These are phyloP conservation scores for Perca flavescens DNA, from an alignment of 2,113 vertebrate species.

Conservation along the genomic window DNA sequence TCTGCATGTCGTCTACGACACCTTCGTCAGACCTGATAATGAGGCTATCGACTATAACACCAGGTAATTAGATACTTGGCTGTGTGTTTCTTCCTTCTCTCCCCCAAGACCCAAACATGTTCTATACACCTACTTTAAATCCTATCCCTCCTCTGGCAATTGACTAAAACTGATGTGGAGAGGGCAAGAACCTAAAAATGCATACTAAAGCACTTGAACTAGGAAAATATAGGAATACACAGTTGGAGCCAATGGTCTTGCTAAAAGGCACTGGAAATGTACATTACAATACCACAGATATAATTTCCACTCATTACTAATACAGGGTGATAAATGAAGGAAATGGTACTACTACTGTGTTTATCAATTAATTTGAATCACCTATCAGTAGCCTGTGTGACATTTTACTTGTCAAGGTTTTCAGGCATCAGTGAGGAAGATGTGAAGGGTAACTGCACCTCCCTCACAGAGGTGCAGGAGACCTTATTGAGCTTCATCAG, in stretches of 20 bases:
- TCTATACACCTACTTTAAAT: background rate
- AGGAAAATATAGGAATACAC: background rate
- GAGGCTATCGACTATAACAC: constrained; percentile 88
- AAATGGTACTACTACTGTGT: background rate
- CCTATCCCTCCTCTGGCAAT: background rate
- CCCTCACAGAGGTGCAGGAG: constrained; percentile 83
- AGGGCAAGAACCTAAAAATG: background rate
- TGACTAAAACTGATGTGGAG: background rate
- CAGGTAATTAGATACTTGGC: constrained; percentile 73
- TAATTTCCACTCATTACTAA: background rate
- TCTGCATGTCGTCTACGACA: constrained; percentile 85
- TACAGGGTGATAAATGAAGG: background rate
- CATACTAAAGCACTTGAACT: background rate
- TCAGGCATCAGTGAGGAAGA: constrained; percentile 84
- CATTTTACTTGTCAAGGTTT: constrained; percentile 78
- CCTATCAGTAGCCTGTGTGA: background rate
- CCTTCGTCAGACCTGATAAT: constrained; percentile 85
- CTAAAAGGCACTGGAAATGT: background rate
- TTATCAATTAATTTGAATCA: background rate
- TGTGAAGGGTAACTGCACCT: constrained; percentile 73
- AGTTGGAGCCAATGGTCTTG: background rate
- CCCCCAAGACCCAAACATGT: background rate
- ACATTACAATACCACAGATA: background rate
- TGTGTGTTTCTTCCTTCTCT: background rate
- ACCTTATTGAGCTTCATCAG: constrained; percentile 84